Evolutionary conservation across 2,797 vertebrate species (phyloP), one percentile per base, ranked within the genome.

Genomic region (Protosalanx chinensis): DNA sequence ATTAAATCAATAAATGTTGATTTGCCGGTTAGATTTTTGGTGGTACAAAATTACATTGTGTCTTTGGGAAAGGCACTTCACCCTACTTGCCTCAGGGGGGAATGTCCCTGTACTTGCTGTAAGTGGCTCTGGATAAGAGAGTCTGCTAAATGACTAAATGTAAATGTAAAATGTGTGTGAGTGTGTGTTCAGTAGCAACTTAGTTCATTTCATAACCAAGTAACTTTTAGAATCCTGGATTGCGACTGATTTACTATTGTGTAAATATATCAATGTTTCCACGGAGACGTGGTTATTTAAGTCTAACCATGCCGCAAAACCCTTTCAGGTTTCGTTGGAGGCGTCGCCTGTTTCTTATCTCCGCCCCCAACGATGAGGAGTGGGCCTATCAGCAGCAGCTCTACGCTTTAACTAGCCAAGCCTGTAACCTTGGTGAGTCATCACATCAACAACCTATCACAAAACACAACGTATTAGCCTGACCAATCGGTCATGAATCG

Each of bases 351-450:
- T 94, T 99, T 79, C 94, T 99, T 78, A 98, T 99, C 88, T 99
- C 97, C 35, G 92, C 96, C 79, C 95, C 97, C 67, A 96, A 76
- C 30, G 97, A 98, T 72, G 97, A 99, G 90, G 97, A 99, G 72
- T 99, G 97, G 98, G 94, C 96, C 78, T 99, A 98, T 89, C 98
- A 98, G 84, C 97, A 99, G 88, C 98, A 99, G 91, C 95, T 97
- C 67, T 95, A 97, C 67, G 93, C 93, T 75, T 91, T 99, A 69
- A 93, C 74, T 79, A 97, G 96, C 85, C 98, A 99, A 92, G 97
- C 97, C 67, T 99, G 98, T 88, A 98, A 98, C 93, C 94, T 99
- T 81, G 98, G 98, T 99, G 86, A 94, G 95, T 89, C 13, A 6
- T 30, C 49, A 16, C 2, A 65, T n/a, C 61, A 64, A 49, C 16